Conservation (phyloP, 2,888 invertebrate genomes). For the Hetaerina titia region DNA sequence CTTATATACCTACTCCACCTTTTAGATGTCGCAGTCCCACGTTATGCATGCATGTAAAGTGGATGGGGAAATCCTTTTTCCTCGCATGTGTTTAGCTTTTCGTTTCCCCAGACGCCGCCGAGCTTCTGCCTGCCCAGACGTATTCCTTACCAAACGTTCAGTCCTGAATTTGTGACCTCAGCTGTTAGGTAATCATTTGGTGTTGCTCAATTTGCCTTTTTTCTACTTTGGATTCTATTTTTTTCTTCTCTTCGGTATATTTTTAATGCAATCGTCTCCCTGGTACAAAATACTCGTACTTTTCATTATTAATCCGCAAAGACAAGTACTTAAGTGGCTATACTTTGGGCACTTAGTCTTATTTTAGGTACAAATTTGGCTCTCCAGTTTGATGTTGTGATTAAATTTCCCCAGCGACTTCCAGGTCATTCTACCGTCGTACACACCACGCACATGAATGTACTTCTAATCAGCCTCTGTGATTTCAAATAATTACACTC, state of each 20-base stretch:
- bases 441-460: no score
- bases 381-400: no score
- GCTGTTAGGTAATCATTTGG: background rate
- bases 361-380: no score
- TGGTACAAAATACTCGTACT: no score
- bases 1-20: constrained; percentile 13
- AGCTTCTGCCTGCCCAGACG: background rate
- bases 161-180: background rate
- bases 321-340: no score
- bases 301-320: no score
- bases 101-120: background rate
- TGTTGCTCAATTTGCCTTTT: background rate
- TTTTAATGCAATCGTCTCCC: background rate
- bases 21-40: constrained; percentile 10
- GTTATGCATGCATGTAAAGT: background rate
- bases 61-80: constrained; percentile 1
- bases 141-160: background rate
- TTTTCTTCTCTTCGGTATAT: background rate
- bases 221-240: background rate
- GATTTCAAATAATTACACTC: no score
- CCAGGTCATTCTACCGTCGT: no score
- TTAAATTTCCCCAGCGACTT: no score
- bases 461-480: no score
- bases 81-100: background rate
- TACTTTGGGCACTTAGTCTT: no score